Evolutionary conservation across 2,797 vertebrate genomes (phyloP).

Genomic region (Bradypodion ventrale): DNA sequence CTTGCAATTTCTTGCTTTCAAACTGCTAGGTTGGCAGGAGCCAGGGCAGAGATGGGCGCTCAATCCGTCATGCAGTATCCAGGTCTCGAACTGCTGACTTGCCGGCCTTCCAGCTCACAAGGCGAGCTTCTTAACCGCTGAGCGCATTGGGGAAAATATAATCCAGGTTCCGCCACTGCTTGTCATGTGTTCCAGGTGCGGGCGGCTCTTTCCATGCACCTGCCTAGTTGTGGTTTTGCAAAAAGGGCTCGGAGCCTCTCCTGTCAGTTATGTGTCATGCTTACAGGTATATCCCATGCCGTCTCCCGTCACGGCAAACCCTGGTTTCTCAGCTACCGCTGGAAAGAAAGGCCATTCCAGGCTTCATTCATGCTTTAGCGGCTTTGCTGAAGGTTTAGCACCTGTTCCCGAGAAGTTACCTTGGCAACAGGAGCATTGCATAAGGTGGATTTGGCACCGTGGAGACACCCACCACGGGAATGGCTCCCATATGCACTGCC

Average conservation of each 20-base stretch:
- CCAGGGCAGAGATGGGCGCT: too few species aligned
- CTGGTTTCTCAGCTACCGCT: not conserved
- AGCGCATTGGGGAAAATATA: too few species aligned
- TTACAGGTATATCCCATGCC: too few species aligned
- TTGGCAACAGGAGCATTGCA: conserved; percentile 28
- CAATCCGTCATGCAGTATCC: too few species aligned
- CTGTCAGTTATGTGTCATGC: not conserved
- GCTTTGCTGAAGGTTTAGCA: conserved; percentile 36
- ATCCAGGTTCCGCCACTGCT: not conserved
- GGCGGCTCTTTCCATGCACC: not conserved
- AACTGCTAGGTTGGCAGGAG: too few species aligned
- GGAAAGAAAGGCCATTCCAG: not conserved
- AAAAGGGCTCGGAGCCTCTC: not conserved
- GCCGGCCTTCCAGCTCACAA: too few species aligned
- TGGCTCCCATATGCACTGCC: not conserved
- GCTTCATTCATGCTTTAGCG: conserved; percentile 21
- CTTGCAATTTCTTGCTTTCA: too few species aligned
- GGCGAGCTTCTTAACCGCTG: too few species aligned
- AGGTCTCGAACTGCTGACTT: too few species aligned
- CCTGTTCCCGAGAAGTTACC: conserved; percentile 43
- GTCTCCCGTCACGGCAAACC: too few species aligned
- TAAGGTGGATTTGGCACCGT: conserved; percentile 4
- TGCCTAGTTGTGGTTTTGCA: not conserved
- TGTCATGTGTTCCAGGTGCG: not conserved
- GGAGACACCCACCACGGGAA: not conserved